These are phyloP conservation scores for Falco naumanni DNA, from an alignment of 2,797 vertebrate genomes.

Conservation along the genomic window DNA sequence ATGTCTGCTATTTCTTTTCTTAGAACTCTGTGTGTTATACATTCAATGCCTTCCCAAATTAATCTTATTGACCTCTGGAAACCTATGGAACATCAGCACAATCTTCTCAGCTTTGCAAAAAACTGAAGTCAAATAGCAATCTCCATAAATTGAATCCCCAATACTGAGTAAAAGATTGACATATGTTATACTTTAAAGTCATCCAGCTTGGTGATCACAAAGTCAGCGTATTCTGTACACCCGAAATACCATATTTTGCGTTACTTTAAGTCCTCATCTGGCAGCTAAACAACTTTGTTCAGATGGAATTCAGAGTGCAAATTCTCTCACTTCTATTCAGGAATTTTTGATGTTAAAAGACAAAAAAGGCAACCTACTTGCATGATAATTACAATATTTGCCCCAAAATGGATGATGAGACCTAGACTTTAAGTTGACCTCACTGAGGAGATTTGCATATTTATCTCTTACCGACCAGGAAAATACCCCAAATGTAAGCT, in stretches of 20 bases:
- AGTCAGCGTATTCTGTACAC: not conserved
- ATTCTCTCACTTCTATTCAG: not conserved
- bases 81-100: not conserved
- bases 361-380: not conserved
- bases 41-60: not conserved
- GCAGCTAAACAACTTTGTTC: not conserved
- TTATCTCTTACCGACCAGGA: not conserved
- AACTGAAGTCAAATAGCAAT: not conserved
- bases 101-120: not conserved
- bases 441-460: not conserved
- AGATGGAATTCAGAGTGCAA: not conserved
- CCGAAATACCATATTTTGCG: not conserved
- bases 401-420: not conserved
- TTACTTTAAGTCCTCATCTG: not conserved
- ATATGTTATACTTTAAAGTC: not conserved
- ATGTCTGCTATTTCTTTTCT: not conserved
- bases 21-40: not conserved
- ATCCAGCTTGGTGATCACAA: not conserved
- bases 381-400: not conserved
- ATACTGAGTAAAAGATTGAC: not conserved
- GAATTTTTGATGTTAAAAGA: not conserved
- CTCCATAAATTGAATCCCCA: not conserved
- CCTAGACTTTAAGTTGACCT: not conserved
- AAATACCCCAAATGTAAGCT: not conserved
- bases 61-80: not conserved